phyloP scores from a whole-genome alignment of 92 coral and sea anemone species.

The Paragorgia papillata region DNA sequence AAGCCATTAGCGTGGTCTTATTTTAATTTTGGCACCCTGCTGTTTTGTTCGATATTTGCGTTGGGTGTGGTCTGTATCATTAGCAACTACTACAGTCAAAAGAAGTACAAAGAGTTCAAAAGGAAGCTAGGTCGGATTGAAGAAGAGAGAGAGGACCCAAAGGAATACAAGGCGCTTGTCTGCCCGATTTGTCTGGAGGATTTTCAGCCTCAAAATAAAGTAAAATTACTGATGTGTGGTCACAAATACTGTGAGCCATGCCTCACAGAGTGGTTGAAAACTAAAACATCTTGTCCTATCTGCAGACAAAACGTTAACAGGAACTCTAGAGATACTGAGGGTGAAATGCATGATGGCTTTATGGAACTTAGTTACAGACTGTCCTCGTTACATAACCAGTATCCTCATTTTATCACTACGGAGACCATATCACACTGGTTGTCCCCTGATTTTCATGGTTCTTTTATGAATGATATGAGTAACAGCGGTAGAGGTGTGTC shows the following conservation, averaged over 20 bases:
- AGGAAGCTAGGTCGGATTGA: slow-evolving; percentile 68
- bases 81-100: slow-evolving; percentile 39
- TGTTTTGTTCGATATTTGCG: slow-evolving; percentile 47
- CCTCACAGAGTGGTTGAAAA: slow-evolving; percentile 74
- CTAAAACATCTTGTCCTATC: slow-evolving; percentile 86
- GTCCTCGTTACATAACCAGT: slow-evolving; percentile 57
- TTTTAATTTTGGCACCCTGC: slow-evolving; percentile 31
- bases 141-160: slow-evolving; percentile 72
- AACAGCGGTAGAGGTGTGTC: neutral
- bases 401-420: slow-evolving; percentile 63
- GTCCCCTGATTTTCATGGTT: slow-evolving; percentile 55
- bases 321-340: slow-evolving; percentile 37
- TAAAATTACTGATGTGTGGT: slow-evolving; percentile 72
- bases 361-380: slow-evolving; percentile 79
- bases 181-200: slow-evolving; percentile 90
- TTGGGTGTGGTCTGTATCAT: slow-evolving; percentile 40
- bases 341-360: slow-evolving; percentile 54
- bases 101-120: slow-evolving; percentile 59
- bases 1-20: slow-evolving; percentile 45
- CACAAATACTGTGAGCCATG: slow-evolving; percentile 93
- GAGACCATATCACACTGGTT: slow-evolving; percentile 74
- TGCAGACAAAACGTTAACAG: slow-evolving; percentile 70
- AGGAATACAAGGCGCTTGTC: slow-evolving; percentile 53
- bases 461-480: slow-evolving; percentile 48
- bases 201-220: slow-evolving; percentile 59